Base-by-base conservation (phyloP, 2,888 invertebrate species). In the Drymonia ruficornis region DNA sequence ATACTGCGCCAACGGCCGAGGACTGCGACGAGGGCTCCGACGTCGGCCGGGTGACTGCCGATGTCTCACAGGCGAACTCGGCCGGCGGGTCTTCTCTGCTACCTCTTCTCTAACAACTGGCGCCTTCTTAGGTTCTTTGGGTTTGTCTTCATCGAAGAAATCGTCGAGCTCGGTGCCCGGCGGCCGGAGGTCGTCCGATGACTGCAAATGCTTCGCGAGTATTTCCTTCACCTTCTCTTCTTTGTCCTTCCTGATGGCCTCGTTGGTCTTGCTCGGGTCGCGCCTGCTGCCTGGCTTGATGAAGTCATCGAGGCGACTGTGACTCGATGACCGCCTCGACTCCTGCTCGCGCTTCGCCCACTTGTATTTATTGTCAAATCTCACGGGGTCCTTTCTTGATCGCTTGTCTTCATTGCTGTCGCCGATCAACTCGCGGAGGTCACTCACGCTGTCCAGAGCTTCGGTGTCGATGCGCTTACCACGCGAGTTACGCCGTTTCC, bases 121-220 rank as follows among this genome's bases (percentile, higher is more conserved):
- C 18, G 61, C 38, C 50, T 61, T 72, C 43, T 72, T 80, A 34
- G 55, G 68, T 31, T 72, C 72, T n/a, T 45, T 50, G 2, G 52
- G 50, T 54, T 80, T 77, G 9, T 69, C 68, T 36, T 76, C 79
- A 16, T 81, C 80, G 59, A 71, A 88, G 63, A 81, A 90, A 52
- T 89, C 91, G 47, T 92, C 92, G 0, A 92, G 78, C 63, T 92
- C 92, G 1, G 92, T 92, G 9, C 92, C 92, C 28, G 92, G 92
- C 1, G 92, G 92, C 0, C 86, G 77, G 29, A 91, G 66, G 53
- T 91, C 87, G 34, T 89, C 86, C 11, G 70, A 67, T 0, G 88
- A 84, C 46, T 89, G 87, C 16, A 92, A 74, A 50, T 83, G 85
- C 64, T 92, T 92, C 0, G 89, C 87, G 15, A 92, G 72, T 52